Conservation (phyloP, 37 sponge, comb jelly and placozoan genomes). For the Crambe crambe region DNA sequence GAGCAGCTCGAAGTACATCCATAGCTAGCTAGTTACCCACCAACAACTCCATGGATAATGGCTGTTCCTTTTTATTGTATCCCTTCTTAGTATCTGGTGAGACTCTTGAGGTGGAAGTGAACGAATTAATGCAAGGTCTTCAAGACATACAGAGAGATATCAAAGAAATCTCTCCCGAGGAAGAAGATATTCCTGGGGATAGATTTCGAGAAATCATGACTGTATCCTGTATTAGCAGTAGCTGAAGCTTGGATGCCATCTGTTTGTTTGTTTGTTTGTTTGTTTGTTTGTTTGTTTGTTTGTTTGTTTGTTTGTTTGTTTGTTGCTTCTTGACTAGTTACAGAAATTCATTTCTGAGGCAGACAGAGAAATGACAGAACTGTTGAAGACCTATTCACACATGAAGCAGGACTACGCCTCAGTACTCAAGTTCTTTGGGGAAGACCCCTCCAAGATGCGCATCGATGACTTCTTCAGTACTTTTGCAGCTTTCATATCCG, state of each 20-base stretch:
- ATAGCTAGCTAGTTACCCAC: background rate
- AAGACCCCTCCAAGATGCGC: slow-evolving; percentile 62
- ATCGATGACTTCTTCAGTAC: slow-evolving; percentile 83
- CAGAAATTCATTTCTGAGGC: slow-evolving; percentile 69
- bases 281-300: background rate
- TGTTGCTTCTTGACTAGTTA: background rate
- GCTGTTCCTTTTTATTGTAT: background rate
- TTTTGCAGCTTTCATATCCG: slow-evolving; percentile 67
- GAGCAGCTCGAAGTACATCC: slow-evolving; percentile 70
- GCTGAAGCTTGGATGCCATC: background rate
- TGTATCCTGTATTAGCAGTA: slow-evolving; percentile 37
- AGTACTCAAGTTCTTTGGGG: slow-evolving; percentile 70
- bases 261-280: background rate
- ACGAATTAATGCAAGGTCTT: slow-evolving; percentile 60
- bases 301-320: background rate
- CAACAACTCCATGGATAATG: background rate
- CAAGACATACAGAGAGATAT: slow-evolving; percentile 52
- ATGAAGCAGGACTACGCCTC: slow-evolving; percentile 61
- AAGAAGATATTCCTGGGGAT: slow-evolving; percentile 45
- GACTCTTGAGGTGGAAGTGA: slow-evolving; percentile 72
- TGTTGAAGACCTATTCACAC: slow-evolving; percentile 42
- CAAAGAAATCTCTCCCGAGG: slow-evolving; percentile 8
- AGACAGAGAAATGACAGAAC: slow-evolving; percentile 18
- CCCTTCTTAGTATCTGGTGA: slow-evolving; percentile 70
- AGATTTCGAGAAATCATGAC: slow-evolving; percentile 65